phyloP scores from a whole-genome alignment of 2,797 vertebrate genomes.

The Chiloscyllium punctatum region DNA sequence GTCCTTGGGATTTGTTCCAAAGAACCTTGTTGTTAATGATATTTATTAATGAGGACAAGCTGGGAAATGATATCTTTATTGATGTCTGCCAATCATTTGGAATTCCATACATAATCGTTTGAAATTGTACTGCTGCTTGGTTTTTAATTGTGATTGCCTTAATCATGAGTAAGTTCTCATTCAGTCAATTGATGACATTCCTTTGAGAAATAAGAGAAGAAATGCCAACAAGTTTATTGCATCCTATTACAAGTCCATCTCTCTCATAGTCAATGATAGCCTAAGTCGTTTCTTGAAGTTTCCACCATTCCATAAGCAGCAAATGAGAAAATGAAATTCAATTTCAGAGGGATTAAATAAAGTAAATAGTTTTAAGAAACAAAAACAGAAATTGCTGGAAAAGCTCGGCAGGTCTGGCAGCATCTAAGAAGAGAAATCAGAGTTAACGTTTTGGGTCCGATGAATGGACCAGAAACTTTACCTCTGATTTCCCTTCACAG shows the following conservation, averaged over 20 bases:
- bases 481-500: too few relatives aligned
- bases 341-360: background rate
- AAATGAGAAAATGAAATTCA: background rate
- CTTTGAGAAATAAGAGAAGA: background rate
- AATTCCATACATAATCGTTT: background rate
- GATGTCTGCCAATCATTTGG: background rate
- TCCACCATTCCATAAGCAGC: background rate
- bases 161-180: background rate
- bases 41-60: background rate
- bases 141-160: background rate
- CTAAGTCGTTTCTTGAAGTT: background rate
- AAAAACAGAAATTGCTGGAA: too few relatives aligned
- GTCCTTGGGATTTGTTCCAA: background rate
- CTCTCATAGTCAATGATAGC: background rate
- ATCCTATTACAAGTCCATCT: background rate
- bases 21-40: background rate
- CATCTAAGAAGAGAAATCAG: too few relatives aligned
- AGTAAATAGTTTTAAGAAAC: background rate
- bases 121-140: background rate
- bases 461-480: too few relatives aligned
- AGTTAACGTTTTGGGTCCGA: too few relatives aligned
- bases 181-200: background rate
- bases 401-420: too few relatives aligned
- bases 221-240: background rate
- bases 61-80: background rate